Conservation (phyloP, 2,888 invertebrate species). For the Phragmatobia fuliginosa region DNA sequence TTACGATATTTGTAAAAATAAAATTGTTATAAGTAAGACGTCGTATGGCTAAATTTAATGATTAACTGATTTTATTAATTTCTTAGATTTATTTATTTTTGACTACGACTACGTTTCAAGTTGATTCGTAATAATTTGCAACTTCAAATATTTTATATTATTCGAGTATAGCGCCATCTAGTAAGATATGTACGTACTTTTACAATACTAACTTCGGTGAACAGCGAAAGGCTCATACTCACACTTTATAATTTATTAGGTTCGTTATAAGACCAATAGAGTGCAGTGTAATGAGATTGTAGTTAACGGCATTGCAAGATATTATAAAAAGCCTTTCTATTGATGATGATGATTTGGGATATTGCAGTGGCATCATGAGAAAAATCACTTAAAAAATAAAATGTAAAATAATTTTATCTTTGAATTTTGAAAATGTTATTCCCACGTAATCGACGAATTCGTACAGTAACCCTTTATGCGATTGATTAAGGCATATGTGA, state of each 20-base stretch:
- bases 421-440: background rate
- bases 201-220: background rate
- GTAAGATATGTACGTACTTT: background rate
- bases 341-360: background rate
- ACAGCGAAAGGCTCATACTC: background rate
- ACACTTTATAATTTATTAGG: background rate
- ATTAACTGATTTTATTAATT: no score
- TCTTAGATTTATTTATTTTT: no score
- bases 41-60: no score
- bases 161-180: conserved; percentile 28
- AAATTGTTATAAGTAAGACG: no score
- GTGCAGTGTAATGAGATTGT: background rate
- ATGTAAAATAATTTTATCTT: background rate
- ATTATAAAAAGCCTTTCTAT: background rate
- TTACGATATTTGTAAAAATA: no score
- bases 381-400: background rate
- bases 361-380: background rate
- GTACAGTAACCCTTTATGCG: background rate
- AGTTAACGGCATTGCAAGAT: background rate
- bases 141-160: no score
- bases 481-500: background rate
- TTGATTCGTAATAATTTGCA: no score
- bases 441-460: background rate
- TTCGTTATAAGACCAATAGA: background rate
- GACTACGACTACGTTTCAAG: no score